Percentiles rank a stretch among this genome's conserved stretches.
phyloP scores from a whole-genome alignment of 2,797 vertebrate species.

The Pampus argenteus region DNA sequence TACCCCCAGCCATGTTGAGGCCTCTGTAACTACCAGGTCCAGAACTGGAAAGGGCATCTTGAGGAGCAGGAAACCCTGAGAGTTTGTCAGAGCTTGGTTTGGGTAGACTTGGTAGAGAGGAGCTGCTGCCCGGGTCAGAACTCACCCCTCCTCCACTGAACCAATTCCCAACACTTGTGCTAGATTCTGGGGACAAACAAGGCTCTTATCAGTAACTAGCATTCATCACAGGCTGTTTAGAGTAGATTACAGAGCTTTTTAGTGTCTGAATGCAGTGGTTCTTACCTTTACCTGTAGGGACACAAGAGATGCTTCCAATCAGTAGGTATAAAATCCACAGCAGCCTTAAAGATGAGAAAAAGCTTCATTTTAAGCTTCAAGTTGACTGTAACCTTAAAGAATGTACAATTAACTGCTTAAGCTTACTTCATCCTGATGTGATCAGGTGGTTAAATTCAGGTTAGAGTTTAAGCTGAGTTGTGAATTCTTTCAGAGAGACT shows the following conservation, averaged over 20 bases:
- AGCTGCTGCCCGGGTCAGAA: neutral
- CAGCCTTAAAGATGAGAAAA: slow-evolving; percentile 13
- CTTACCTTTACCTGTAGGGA: neutral
- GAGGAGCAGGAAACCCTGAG: neutral
- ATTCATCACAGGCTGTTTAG: neutral
- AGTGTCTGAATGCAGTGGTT: too few relatives aligned
- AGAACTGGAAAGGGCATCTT: neutral
- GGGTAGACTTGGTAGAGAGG: neutral
- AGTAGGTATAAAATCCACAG: slow-evolving; percentile 50
- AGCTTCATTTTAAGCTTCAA: too few relatives aligned
- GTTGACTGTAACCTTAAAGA: too few relatives aligned
- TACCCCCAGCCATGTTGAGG: neutral
- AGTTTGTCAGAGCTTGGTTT: neutral
- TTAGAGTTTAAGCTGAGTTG: neutral
- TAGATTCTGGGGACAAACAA: neutral
- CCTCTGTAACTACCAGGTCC: neutral
- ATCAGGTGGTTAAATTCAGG: neutral
- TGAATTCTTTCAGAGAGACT: neutral
- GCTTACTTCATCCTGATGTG: slow-evolving; percentile 1
- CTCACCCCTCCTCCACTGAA: neutral
- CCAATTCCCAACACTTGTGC: neutral
- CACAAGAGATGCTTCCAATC: slow-evolving; percentile 36
- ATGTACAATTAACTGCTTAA: neutral
- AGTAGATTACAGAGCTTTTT: too few relatives aligned
- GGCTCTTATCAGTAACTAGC: neutral